Evolutionary conservation across 2,888 invertebrate species (phyloP), one percentile per base, ranked within the genome.

Genomic region (Trissoscelio sp.): DNA sequence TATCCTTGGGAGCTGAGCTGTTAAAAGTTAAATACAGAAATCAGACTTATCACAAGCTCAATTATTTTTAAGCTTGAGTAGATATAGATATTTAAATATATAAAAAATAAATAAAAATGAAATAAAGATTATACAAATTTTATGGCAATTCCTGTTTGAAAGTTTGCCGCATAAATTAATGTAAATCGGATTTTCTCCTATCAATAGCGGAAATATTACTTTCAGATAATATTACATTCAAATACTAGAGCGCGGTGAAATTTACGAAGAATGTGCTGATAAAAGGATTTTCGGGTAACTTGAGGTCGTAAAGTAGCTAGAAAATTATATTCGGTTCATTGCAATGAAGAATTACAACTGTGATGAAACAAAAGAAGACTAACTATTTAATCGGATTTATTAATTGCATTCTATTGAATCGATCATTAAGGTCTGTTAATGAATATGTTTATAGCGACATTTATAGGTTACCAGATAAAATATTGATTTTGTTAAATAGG

Each of bases 401-500:
- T 46, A 44, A 48, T 37, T 42, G 28, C 53, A 20, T 4, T 69
- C 34, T 69, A 28, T 14, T 18, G 12, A 57, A 16, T 57, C 16
- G 20, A 46, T 46, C 18, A 55, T 70, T 57, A 22, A 67, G 16
- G n/a, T 28, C 7, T 42, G 64, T 48, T 37, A 51, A 51, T 55
- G 31, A 28, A 31, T 31, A 20, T 69, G 20, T 44, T 57, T 31
- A 31, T 39, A 18, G 11, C 42, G 18, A 58, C 31, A 51, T 60
- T 72, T 60, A 20, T 72, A 53, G 46, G 28, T 64, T 55, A 46
- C 11, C 11, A 51, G 48, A 51, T 58, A 37, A 58, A 58, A 60
- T 67, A 64, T 57, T 67, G 67, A 67, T 73, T 81, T 67, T 77
- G 66, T 77, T 77, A 67, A 67, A 75, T 73, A 81, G 77, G 67